phyloP scores from a whole-genome alignment of 64 coral and sea anemone species.

The Platygyra sinensis region DNA sequence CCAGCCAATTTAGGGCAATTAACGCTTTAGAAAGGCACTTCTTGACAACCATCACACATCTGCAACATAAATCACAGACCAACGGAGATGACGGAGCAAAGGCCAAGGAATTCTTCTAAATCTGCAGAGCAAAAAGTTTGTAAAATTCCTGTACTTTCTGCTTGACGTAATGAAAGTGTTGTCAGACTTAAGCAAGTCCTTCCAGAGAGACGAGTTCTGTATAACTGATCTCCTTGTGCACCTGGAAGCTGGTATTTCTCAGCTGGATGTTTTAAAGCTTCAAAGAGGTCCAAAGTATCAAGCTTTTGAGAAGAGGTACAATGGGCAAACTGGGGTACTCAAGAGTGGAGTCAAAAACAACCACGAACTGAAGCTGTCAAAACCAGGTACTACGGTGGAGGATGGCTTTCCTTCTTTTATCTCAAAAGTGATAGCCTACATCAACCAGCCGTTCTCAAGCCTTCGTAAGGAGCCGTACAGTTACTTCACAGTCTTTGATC shows the following conservation, averaged over 20 bases:
- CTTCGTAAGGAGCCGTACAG: constrained; percentile 27
- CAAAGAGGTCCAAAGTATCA: constrained; percentile 1
- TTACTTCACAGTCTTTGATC: constrained; percentile 52
- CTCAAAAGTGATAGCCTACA: not conserved
- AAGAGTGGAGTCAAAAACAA: not conserved
- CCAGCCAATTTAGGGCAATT: not conserved
- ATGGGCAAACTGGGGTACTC: not conserved
- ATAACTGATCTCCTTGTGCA: not conserved
- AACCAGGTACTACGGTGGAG: not conserved
- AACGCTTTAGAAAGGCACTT: too few species aligned
- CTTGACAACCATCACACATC: too few species aligned
- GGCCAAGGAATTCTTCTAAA: too few species aligned
- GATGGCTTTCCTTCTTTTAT: not conserved
- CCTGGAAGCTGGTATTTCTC: not conserved
- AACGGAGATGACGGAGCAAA: too few species aligned
- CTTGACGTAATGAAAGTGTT: too few species aligned
- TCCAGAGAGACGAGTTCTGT: constrained; percentile 4
- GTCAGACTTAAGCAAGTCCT: too few species aligned
- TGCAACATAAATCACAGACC: too few species aligned
- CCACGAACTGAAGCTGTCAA: not conserved
- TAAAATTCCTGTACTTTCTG: too few species aligned
- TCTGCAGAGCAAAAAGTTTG: too few species aligned
- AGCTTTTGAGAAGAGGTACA: constrained; percentile 10
- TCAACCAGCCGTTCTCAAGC: not conserved
- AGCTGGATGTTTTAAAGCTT: not conserved